Conservation (phyloP, 2,113 vertebrate genomes). For the Sclerurus mexicanus region DNA sequence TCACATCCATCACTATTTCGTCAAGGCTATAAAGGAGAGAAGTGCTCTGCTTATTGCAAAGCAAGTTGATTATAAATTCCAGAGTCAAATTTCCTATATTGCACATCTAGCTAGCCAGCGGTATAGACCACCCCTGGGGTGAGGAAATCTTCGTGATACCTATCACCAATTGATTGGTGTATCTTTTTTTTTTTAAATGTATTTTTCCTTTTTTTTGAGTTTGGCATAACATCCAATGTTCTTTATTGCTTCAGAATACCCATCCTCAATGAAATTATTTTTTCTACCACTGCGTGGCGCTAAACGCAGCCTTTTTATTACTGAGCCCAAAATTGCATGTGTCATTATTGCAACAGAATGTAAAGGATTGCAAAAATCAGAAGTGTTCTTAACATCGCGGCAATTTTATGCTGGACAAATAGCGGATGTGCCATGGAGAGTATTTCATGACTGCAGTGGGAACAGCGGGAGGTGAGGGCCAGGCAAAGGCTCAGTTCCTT, state of each 20-base stretch:
- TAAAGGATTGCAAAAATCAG: not conserved
- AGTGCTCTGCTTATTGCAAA: not conserved
- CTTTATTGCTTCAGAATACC: not conserved
- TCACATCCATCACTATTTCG: not conserved
- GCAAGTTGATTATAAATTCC: not conserved
- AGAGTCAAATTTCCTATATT: not conserved
- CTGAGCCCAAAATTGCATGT: not conserved
- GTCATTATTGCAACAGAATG: not conserved
- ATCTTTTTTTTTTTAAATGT: not conserved
- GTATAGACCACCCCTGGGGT: not conserved
- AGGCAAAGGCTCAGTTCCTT: not conserved
- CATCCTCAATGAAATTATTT: not conserved
- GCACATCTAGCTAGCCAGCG: not conserved
- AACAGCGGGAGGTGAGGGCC: not conserved
- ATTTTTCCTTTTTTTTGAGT: not conserved
- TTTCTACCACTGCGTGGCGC: slow-evolving; percentile 40
- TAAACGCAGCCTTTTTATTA: not conserved
- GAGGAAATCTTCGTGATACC: not conserved
- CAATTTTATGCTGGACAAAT: not conserved
- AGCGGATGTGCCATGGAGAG: rapidly evolving
- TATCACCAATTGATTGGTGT: not conserved
- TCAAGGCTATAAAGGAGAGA: not conserved
- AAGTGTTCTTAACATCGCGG: not conserved
- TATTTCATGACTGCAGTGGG: not conserved
- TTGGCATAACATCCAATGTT: not conserved